Conservation (phyloP, 2,797 vertebrate species). For the Peromyscus aztecus region DNA sequence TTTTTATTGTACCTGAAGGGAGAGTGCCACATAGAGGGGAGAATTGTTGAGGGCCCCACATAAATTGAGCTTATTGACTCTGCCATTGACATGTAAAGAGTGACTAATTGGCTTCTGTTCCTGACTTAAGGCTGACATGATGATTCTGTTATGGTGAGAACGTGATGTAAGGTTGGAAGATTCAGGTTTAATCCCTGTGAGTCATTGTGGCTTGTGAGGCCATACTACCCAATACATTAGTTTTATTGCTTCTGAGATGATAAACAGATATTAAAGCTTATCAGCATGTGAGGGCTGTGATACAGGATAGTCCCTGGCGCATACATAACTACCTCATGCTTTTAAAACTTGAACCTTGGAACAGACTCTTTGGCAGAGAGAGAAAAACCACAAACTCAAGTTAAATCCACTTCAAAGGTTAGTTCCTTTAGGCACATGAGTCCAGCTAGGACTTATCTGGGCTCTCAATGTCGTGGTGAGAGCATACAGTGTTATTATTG, state of each 20-base stretch:
- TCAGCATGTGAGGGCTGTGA: not conserved
- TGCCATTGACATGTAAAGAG: not conserved
- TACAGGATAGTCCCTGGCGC: not conserved
- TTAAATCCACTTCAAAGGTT: not conserved
- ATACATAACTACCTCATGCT: not conserved
- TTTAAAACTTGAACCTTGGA: not conserved
- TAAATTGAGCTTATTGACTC: not conserved
- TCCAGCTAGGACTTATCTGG: not conserved
- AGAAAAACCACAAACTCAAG: not conserved
- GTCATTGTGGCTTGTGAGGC: not conserved
- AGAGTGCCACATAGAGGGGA: not conserved
- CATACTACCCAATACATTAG: not conserved
- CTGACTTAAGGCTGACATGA: not conserved
- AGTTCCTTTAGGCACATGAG: not conserved
- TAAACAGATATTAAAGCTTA: not conserved
- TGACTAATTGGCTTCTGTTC: not conserved
- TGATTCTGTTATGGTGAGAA: not conserved
- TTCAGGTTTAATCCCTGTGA: not conserved
- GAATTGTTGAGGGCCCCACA: not conserved
- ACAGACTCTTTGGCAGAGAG: not conserved
- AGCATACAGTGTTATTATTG: not conserved
- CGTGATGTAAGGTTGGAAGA: not conserved
- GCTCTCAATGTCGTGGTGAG: not conserved
- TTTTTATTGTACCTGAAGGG: not conserved
- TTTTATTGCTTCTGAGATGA: not conserved